These are phyloP conservation scores for Bursaphelenchus okinawaensis DNA, from an alignment of 2,888 invertebrate species.

Conservation along the genomic window DNA sequence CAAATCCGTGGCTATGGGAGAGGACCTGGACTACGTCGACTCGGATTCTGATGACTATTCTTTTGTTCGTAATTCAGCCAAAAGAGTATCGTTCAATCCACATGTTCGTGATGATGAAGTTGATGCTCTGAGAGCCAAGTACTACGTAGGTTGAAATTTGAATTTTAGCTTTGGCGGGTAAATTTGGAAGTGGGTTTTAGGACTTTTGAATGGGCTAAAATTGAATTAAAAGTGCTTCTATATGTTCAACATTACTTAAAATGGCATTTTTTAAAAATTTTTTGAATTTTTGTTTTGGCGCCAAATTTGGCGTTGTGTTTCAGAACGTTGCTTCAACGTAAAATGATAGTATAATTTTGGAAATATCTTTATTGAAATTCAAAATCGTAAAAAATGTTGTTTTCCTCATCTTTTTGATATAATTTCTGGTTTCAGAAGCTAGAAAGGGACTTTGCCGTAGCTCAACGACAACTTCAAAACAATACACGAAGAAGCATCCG, in stretches of 20 bases:
- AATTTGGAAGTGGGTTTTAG: neutral
- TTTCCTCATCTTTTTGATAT: too few relatives aligned
- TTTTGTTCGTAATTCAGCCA: neutral
- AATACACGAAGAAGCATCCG: neutral
- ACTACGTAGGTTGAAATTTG: neutral
- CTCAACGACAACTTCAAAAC: neutral
- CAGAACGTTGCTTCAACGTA: neutral
- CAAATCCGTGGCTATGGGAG: neutral
- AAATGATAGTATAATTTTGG: neutral
- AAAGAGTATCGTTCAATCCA: neutral
- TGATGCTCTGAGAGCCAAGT: neutral
- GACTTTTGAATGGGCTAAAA: neutral
- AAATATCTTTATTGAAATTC: neutral
- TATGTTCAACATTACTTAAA: neutral
- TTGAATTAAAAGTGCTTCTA: neutral
- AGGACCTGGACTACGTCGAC: neutral
- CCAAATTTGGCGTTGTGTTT: neutral
- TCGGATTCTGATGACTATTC: neutral
- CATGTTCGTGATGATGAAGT: neutral
- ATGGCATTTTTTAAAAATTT: neutral
- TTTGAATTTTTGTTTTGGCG: neutral
- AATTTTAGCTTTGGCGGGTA: neutral
- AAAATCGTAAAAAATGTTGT: too few relatives aligned
- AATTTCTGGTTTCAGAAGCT: neutral
- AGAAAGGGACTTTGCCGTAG: neutral